These are phyloP conservation scores for Scaptomyza flava DNA, from an alignment of 2,888 invertebrate species.

Conservation along the genomic window DNA sequence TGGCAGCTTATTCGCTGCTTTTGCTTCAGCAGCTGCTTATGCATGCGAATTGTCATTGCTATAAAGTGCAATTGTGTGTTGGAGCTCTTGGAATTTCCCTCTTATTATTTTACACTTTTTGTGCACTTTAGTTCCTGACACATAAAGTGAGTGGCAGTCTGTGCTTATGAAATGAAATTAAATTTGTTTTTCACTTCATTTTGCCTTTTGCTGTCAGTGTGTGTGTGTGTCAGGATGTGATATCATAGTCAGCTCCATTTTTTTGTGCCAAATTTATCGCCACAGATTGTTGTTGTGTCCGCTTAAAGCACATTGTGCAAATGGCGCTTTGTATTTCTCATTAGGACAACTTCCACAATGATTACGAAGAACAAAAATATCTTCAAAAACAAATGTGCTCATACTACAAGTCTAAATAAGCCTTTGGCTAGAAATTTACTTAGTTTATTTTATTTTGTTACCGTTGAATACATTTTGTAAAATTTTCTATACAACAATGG, in stretches of 20 bases:
- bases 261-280: conserved; percentile 54
- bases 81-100: conserved; percentile 24
- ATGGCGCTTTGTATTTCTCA: conserved; percentile 45
- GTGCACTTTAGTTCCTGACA: conserved; percentile 44
- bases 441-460: neutral
- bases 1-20: conserved; percentile 41
- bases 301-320: conserved; percentile 25
- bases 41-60: conserved; percentile 72
- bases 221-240: conserved; percentile 4
- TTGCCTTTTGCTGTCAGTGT: conserved; percentile 8
- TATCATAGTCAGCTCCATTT: conserved; percentile 39
- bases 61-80: conserved; percentile 51
- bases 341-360: conserved; percentile 64
- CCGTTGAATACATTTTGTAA: neutral
- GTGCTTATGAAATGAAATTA: conserved; percentile 70
- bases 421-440: conserved; percentile 1
- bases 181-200: conserved; percentile 41
- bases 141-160: conserved; percentile 66
- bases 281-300: conserved; percentile 38
- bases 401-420: conserved; percentile 32
- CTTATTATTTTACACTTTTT: conserved; percentile 31
- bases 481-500: no score
- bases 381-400: conserved; percentile 29
- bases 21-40: conserved; percentile 53
- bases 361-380: conserved; percentile 37